Evolutionary conservation across 2,888 invertebrate species (phyloP).

Genomic region (Panzeria rudis): DNA sequence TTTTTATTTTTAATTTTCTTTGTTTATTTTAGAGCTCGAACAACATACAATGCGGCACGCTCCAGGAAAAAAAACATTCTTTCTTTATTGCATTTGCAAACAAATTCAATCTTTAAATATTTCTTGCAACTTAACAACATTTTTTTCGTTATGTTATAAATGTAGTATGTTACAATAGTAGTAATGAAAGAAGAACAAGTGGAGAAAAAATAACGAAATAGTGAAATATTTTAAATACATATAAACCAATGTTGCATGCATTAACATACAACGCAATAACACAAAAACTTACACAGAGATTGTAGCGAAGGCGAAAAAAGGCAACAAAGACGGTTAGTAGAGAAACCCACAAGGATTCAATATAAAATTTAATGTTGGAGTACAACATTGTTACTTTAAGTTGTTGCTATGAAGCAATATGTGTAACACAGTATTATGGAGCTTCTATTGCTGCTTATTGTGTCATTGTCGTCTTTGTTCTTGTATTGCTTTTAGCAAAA

Average conservation of each 20-base stretch:
- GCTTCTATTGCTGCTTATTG: constrained; percentile 22
- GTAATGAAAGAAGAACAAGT: background rate
- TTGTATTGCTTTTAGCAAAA: constrained; percentile 28
- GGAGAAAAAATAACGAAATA: constrained; percentile 45
- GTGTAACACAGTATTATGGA: constrained; percentile 4
- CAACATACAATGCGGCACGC: constrained; percentile 14
- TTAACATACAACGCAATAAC: constrained; percentile 10
- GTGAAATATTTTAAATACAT: constrained; percentile 48
- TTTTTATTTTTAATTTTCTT: constrained; percentile 12
- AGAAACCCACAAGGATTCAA: constrained; percentile 63
- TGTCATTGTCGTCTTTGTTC: constrained; percentile 49
- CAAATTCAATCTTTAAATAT: constrained; percentile 37
- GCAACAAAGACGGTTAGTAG: constrained; percentile 16
- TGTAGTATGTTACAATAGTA: constrained; percentile 18
- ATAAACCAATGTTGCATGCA: constrained; percentile 56
- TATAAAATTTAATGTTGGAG: constrained; percentile 35
- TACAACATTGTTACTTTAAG: constrained; percentile 15
- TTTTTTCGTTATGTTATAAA: background rate
- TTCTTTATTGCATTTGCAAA: constrained; percentile 44
- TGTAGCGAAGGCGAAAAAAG: constrained; percentile 23
- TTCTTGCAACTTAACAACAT: constrained; percentile 43
- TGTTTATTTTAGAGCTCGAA: constrained; percentile 40
- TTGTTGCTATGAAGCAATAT: constrained; percentile 18
- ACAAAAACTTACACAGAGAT: constrained; percentile 21
- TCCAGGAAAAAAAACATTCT: constrained; percentile 2